These are phyloP conservation scores for Drosophila acutilabella DNA, from an alignment of 2,888 invertebrate species.

Conservation along the genomic window DNA sequence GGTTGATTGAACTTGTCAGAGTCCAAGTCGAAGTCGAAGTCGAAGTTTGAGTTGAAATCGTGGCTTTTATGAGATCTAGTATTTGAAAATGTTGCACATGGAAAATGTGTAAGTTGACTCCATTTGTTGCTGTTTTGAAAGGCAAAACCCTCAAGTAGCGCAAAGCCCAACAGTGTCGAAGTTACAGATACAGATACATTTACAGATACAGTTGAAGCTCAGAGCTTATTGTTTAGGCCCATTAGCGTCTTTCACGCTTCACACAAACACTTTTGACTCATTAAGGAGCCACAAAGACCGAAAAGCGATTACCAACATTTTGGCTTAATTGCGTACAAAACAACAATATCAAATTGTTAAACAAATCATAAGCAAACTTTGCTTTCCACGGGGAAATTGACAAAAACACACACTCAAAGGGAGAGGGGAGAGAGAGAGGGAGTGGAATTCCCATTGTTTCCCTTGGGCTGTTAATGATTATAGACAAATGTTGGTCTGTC, in stretches of 20 bases:
- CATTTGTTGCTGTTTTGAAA: constrained; percentile 52
- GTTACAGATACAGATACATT: constrained; percentile 38
- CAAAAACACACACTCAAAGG: background rate
- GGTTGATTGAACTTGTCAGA: constrained; percentile 77
- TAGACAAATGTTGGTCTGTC: constrained; percentile 30
- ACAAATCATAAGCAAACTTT: constrained; percentile 56
- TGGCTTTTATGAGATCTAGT: constrained; percentile 4
- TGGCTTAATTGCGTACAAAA: constrained; percentile 56
- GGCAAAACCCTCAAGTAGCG: constrained; percentile 38
- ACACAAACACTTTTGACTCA: constrained; percentile 34
- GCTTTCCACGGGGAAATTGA: constrained; percentile 29
- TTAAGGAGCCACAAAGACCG: constrained; percentile 38
- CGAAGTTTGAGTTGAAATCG: constrained; percentile 27
- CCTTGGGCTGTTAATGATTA: constrained; percentile 58
- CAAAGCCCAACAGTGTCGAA: constrained; percentile 19
- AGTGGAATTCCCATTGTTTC: constrained; percentile 46
- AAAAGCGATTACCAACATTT: constrained; percentile 55
- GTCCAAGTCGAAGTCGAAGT: constrained; percentile 20
- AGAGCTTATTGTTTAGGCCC: constrained; percentile 37
- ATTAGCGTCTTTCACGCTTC: constrained; percentile 66
- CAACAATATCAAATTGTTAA: constrained; percentile 42
- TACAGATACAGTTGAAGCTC: constrained; percentile 31
- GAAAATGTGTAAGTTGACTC: constrained; percentile 37
- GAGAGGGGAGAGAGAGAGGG: background rate
- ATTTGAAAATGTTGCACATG: constrained; percentile 32